Evolutionary conservation across 2,113 vertebrate species (phyloP).

Genomic region (Melospiza georgiana): DNA sequence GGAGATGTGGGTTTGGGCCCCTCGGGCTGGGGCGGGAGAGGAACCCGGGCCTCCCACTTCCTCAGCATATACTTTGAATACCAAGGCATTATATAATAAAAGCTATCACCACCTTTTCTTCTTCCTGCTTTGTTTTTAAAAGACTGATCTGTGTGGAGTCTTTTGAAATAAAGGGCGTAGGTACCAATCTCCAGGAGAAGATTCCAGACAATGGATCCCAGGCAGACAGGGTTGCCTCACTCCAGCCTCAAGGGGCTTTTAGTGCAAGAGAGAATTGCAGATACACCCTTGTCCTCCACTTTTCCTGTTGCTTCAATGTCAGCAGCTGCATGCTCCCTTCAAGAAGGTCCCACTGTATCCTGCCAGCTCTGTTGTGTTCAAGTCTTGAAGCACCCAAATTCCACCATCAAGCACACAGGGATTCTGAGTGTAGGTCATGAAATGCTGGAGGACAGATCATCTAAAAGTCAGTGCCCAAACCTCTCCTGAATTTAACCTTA

Average conservation of each 20-base stretch:
- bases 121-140: conserved; percentile 68
- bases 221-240: conserved; percentile 59
- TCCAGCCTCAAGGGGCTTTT: conserved; percentile 62
- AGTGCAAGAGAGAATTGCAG: conserved; percentile 35
- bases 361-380: background rate
- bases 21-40: conserved; percentile 55
- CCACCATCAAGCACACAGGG: accelerated
- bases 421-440: background rate
- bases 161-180: conserved; percentile 71
- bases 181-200: conserved; percentile 63
- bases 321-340: background rate
- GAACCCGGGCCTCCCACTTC: conserved; percentile 57
- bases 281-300: conserved; percentile 49
- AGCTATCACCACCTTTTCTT: conserved; percentile 69
- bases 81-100: conserved; percentile 57
- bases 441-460: background rate
- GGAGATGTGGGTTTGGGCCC: conserved; percentile 55
- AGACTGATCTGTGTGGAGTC: conserved; percentile 44
- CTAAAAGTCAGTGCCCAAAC: background rate
- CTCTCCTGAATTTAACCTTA: background rate
- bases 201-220: conserved; percentile 64
- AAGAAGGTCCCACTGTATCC: background rate
- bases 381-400: background rate
- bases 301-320: conserved; percentile 13
- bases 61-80: conserved; percentile 68